These are phyloP conservation scores for Scytalopus superciliaris DNA, from an alignment of 2,113 vertebrate species.

Conservation along the genomic window DNA sequence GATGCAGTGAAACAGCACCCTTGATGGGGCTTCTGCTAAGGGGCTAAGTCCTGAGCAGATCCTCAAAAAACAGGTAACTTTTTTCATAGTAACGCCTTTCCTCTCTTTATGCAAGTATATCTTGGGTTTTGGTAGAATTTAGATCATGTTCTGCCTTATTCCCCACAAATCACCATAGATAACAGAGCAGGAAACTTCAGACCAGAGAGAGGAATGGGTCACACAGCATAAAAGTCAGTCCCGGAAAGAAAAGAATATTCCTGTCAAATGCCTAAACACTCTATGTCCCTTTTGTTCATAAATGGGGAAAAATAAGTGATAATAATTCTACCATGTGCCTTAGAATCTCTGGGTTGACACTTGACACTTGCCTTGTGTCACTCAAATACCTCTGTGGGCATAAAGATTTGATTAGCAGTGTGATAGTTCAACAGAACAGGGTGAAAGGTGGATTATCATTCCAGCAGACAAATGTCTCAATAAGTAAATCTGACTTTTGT, in stretches of 20 bases:
- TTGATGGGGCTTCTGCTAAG: neutral
- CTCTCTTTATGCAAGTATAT: neutral
- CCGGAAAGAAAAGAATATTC: neutral
- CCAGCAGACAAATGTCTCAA: slow-evolving; percentile 19
- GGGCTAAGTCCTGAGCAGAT: neutral
- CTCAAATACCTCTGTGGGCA: neutral
- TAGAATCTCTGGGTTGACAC: neutral
- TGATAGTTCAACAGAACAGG: neutral
- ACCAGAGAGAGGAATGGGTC: neutral
- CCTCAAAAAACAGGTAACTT: neutral
- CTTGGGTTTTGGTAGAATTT: neutral
- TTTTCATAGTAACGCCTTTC: neutral
- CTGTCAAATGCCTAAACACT: neutral
- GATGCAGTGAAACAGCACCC: neutral
- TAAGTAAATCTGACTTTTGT: slow-evolving; percentile 17
- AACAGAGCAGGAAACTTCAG: neutral
- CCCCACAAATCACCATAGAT: neutral
- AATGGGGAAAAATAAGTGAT: neutral
- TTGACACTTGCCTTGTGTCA: neutral
- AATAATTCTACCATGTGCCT: neutral
- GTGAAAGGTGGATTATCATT: neutral
- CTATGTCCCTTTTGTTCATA: neutral
- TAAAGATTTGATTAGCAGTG: neutral
- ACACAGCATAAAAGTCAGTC: neutral
- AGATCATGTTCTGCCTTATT: rapidly evolving